Percentiles rank a stretch among this genome's conserved stretches.
phyloP scores from a whole-genome alignment of 2,888 invertebrate species.

The Allacma fusca region DNA sequence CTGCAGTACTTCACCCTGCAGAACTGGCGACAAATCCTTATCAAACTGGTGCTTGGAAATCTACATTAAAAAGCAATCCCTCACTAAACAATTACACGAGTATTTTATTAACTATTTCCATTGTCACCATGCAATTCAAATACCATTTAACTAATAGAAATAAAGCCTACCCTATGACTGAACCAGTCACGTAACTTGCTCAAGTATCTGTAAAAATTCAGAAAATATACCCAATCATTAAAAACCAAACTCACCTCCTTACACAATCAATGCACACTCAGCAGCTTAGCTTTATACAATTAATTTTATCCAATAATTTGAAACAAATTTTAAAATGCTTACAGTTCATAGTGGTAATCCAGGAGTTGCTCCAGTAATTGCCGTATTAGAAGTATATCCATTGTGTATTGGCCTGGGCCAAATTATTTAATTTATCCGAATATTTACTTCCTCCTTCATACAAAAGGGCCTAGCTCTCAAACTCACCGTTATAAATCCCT shows the following conservation, averaged over 20 bases:
- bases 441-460: no score
- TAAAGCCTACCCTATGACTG: slow-evolving; percentile 25
- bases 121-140: no score
- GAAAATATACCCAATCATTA: background rate
- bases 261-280: no score
- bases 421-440: no score
- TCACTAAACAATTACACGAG: no score
- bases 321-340: background rate
- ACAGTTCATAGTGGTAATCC: slow-evolving; percentile 28
- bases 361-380: slow-evolving; percentile 34
- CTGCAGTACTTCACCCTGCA: slow-evolving; percentile 29
- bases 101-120: no score
- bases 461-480: no score
- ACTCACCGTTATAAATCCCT: no score
- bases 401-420: background rate
- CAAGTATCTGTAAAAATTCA: no score
- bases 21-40: slow-evolving; percentile 11
- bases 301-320: background rate
- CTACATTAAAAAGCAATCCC: slow-evolving; percentile 2
- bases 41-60: slow-evolving; percentile 34
- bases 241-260: no score
- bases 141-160: background rate
- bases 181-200: slow-evolving; percentile 38
- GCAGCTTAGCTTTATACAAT: background rate
- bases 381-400: slow-evolving; percentile 32